Base-by-base conservation (phyloP, 1,140 invertebrate species). In the Onthophagus taurus region DNA sequence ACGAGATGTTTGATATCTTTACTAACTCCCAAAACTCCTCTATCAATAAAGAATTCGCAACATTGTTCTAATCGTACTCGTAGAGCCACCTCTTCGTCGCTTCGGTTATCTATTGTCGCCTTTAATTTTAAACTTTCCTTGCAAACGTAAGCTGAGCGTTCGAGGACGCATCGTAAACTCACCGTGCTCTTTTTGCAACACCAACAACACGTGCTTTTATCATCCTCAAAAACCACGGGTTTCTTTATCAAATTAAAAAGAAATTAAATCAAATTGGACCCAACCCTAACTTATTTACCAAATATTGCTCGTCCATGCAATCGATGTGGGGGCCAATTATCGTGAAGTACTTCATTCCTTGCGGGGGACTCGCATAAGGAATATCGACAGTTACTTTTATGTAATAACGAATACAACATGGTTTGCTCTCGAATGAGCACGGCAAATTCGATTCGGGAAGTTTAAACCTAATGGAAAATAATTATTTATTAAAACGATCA, bases 271-370 rank as follows among this genome's bases (percentile, higher is more conserved):
- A 3, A 20, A 39, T 23, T 24, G n/a, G 2, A 21, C 7, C 17
- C 6, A 26, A 26, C 23, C 6, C 6, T 26, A n/a, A 34, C 12
- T n/a, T 34, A 3, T 67, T 72, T 68, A 87, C 84, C 70, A 88
- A 67, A 63, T 85, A 87, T 61, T 86, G 79, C 56, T 88, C 83
- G 45, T 88, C 85, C 83, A 86, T 86, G 58, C 85, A 89, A 62
- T 89, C 85, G 53, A 86, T 86, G 55, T 86, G 81, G 9, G 85
- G 85, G 12, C 85, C 85, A 52, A 89, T 84, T 23, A 89, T 72
- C 1, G 85, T 86, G 60, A 89, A 89, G 61, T 89, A 89, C 59
- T 88, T 88, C 67, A 87, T 82, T 2, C 83, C 83, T 64, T 89
- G 85, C 0, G 85, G 85, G 3, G 85, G 83, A 33, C 83, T 87